Conservation (phyloP, 2,797 vertebrate genomes). For the Loris lydekkerianus region DNA sequence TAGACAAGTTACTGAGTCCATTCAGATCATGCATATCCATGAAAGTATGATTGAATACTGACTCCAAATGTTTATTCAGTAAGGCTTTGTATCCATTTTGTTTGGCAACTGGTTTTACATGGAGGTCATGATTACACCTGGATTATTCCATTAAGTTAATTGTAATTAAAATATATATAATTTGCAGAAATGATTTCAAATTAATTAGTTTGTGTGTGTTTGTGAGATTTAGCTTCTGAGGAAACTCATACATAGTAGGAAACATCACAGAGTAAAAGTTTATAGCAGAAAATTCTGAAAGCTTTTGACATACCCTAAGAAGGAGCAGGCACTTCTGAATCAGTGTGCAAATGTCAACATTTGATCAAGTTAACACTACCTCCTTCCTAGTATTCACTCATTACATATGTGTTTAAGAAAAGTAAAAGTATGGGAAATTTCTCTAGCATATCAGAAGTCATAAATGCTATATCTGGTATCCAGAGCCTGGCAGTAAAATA, state of each 20-base stretch:
- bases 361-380: slow-evolving; percentile 75
- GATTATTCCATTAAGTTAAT: slow-evolving; percentile 88
- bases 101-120: slow-evolving; percentile 85
- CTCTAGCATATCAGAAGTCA: slow-evolving; percentile 84
- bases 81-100: slow-evolving; percentile 86
- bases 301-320: slow-evolving; percentile 71
- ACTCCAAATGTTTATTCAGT: slow-evolving; percentile 84
- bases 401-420: slow-evolving; percentile 78
- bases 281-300: slow-evolving; percentile 66
- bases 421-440: slow-evolving; percentile 76
- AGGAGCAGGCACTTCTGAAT: slow-evolving; percentile 85
- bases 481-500: slow-evolving; percentile 82
- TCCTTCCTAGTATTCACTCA: slow-evolving; percentile 66
- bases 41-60: slow-evolving; percentile 84
- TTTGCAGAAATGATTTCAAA: slow-evolving; percentile 89
- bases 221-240: slow-evolving; percentile 79
- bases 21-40: slow-evolving; percentile 81
- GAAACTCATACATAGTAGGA: slow-evolving; percentile 54
- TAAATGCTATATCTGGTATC: slow-evolving; percentile 79
- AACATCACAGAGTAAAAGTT: slow-evolving; percentile 60
- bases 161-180: slow-evolving; percentile 88
- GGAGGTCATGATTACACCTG: slow-evolving; percentile 86
- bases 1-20: slow-evolving; percentile 82
- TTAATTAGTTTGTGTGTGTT: slow-evolving; percentile 87
- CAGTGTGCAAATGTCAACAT: slow-evolving; percentile 83